Percentiles rank a stretch among this genome's conserved stretches.
Conservation (phyloP, 2,888 invertebrate species). For the Dastarcus helophoroides region DNA sequence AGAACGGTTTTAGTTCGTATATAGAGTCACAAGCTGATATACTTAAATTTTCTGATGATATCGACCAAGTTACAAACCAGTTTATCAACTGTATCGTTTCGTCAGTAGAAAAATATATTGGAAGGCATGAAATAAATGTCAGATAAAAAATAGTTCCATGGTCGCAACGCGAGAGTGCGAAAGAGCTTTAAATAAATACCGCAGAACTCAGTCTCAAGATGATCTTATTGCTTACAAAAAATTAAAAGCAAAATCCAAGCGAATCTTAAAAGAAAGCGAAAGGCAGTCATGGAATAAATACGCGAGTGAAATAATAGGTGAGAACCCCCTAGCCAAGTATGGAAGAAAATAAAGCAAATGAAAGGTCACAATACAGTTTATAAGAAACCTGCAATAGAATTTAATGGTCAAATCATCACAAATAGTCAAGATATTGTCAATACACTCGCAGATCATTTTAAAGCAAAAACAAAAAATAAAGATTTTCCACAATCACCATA, state of each 20-base stretch:
- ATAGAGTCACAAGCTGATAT: constrained; percentile 1
- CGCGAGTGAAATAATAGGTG: constrained; percentile 2
- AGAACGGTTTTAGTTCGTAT: not conserved
- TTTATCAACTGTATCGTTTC: not conserved
- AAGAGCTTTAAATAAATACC: constrained; percentile 5
- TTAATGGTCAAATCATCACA: not conserved
- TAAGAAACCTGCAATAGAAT: no score
- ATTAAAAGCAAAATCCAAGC: constrained; percentile 1
- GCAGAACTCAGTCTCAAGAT: not conserved
- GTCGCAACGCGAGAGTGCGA: constrained; percentile 3
- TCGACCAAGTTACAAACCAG: not conserved
- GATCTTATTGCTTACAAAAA: constrained; percentile 5
- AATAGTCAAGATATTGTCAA: constrained; percentile 7
- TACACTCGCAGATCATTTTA: constrained; percentile 1
- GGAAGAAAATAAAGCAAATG: constrained; percentile 4
- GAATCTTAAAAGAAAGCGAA: constrained; percentile 1
- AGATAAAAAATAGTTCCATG: constrained; percentile 4
- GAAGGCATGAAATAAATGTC: not conserved
- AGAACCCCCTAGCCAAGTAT: constrained; percentile 3
- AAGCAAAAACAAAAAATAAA: not conserved
- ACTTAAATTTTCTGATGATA: not conserved
- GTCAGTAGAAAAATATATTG: constrained; percentile 2
- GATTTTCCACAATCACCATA: not conserved
- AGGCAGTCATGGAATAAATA: constrained; percentile 3
- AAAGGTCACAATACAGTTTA: no score